A percentile compares a stretch with the other conserved stretches of the same genome.
phyloP scores from a whole-genome alignment of 2,797 vertebrate species.

The Sebastolobus alascanus region DNA sequence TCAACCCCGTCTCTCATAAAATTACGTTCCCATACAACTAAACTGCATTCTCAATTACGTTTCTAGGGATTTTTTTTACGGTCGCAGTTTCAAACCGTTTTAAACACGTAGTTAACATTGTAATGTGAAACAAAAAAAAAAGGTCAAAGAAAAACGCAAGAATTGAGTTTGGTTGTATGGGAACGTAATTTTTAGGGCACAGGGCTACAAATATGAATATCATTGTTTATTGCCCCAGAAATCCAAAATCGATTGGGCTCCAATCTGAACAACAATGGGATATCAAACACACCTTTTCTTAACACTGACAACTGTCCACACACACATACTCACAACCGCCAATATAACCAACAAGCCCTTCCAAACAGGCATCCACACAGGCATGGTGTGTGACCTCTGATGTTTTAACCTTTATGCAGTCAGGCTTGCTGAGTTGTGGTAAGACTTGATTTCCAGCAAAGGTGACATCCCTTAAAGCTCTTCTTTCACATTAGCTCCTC shows the following conservation, averaged over 20 bases:
- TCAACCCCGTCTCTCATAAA: neutral
- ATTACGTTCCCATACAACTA: no score
- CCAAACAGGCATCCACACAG: neutral
- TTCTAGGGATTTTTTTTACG: no score
- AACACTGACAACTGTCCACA: neutral
- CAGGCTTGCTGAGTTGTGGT: slow-evolving; percentile 7
- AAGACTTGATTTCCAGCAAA: slow-evolving; percentile 60
- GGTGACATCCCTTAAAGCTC: slow-evolving; percentile 53
- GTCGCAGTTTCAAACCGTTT: no score
- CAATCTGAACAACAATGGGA: neutral
- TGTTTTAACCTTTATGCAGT: slow-evolving; percentile 35
- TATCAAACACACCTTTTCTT: neutral
- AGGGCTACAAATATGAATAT: neutral
- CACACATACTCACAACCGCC: neutral
- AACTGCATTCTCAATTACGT: no score
- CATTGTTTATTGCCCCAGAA: neutral
- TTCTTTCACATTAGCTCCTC: slow-evolving; percentile 34
- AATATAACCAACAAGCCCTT: neutral
- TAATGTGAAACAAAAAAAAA: no score
- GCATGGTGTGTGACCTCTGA: slow-evolving; percentile 31
- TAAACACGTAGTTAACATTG: no score
- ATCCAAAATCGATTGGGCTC: neutral
- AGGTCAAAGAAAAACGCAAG: no score
- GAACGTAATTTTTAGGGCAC: no score
- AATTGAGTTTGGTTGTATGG: no score